Percentiles rank a stretch among this genome's conserved stretches.
phyloP scores from a whole-genome alignment of 2,888 invertebrate genomes.

The Dysmachus trigonus region DNA sequence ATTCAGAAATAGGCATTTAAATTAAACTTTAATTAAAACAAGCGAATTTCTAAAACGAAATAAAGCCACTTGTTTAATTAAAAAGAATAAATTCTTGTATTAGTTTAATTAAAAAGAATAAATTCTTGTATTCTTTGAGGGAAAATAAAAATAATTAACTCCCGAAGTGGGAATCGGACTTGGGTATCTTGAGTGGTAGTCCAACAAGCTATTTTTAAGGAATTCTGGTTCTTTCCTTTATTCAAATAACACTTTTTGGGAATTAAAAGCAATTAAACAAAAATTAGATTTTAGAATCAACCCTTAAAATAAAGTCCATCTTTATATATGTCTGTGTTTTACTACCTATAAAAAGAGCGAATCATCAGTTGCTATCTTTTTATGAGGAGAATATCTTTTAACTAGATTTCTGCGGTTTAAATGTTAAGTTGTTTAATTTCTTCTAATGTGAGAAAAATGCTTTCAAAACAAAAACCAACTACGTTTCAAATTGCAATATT shows the following conservation, averaged over 20 bases:
- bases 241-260: not conserved
- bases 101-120: not conserved
- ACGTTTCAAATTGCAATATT: no score
- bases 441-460: no score
- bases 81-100: no score
- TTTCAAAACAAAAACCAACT: no score
- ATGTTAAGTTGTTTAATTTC: not conserved
- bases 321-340: not conserved
- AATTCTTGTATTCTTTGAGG: no score
- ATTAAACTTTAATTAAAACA: not conserved
- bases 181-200: not conserved
- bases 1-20: not conserved
- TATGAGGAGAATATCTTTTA: no score
- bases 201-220: not conserved
- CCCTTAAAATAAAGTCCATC: not conserved
- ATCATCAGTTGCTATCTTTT: no score
- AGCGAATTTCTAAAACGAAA: not conserved
- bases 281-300: not conserved
- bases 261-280: not conserved
- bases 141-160: not conserved
- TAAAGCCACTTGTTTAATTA: not conserved
- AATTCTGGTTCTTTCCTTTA: not conserved
- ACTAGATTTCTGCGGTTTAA: not conserved
- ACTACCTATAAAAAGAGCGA: not conserved
- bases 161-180: not conserved